Base-by-base conservation (phyloP, 2,888 invertebrate species). In the Mythimna albipuncta region DNA sequence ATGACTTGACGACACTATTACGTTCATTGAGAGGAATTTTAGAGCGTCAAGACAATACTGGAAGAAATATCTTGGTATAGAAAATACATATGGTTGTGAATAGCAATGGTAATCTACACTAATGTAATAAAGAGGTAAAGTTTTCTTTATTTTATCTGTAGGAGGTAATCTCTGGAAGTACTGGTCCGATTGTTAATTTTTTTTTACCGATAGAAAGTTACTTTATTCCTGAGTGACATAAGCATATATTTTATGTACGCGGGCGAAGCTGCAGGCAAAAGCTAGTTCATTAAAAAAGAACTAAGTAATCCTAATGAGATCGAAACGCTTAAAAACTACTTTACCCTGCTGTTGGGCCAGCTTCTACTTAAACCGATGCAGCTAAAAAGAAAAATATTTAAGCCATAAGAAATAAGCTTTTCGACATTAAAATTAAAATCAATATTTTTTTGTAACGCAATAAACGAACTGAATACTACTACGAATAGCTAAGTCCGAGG, bases 11-110 rank as follows among this genome's bases (percentile, higher is more conserved):
- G 47, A 62, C 52, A 65, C 41, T 55, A 59, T 16, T 68, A 47
- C n/a, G 50, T 64, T 63, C 47, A 69, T 69, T 69, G 64, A 79
- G 44, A 68, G 35, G 16, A 67, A 59, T 65, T 59, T 66, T 69
- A 54, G 26, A 41, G 10, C 1, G 13, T 0, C 9, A 55, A 32
- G 19, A 13, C 16, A 13, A 16, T 38, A 35, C 13, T 41, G 13
- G n/a, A 26, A 10, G 41, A 50, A 54, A 21, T 21, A 4, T 50
- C 9, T 38, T 21, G 1, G 11, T 41, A 9, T 58, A 21, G 13
- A 41, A 32, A 59, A 41, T 32, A 16, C 2, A 69, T 4, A 52
- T 13, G 52, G 19, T 35, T 13, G 26, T n/a, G 41, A 13, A 38
- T 58, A 66, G 65, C 11, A 50, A 52, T 38, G 6, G 26, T 38